Base-by-base conservation (phyloP, 2,113 vertebrate species). In the Chitala chitala region DNA sequence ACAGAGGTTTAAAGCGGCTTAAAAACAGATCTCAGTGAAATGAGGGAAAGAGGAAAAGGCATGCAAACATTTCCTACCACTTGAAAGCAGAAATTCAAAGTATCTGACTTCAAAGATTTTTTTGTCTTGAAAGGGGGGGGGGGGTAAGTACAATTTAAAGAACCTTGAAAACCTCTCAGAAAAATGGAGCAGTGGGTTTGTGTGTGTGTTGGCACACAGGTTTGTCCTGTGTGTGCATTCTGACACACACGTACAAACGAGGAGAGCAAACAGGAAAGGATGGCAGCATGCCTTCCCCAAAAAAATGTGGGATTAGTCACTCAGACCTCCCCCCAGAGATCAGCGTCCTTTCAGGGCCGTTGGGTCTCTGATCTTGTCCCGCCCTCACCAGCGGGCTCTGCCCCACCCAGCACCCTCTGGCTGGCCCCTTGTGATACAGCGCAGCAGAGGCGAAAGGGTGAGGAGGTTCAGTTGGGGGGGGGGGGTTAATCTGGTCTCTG, bases 21-120 rank as follows among this genome's bases (percentile, higher is more conserved):
- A 69, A 69, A 69, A 69, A 69, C 66, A 69, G 24, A 26, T 59
- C 40, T n/a, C 29, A 15, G 53, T 42, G 38, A 72, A 72, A 58
- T 24, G 44, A 17, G 24, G 71, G 38, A 44, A 44, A 51, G 22
- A 24, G 46, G 46, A 72, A 22, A 51, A 59, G 26, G 10, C 73
- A 44, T 72, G 70, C 72, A 54, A 73, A 78, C 64, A 74, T 75
- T 63, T 68, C 73, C 66, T 15, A 74, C 74, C 81, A 81, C 78
- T 78, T 82, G 80, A 83, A 82, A 77, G 55, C 54, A 44, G 54
- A 46, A 72, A 72, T 72, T 58, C 69, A 71, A 71, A 71, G 69
- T 31, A 13, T 71, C 33, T 42, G 8, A 72, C 71, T 72, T 72
- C 54, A 72, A 72, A 72, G 55, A 59, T 46, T 72, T 46, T 72